Base-by-base conservation (phyloP, 2,797 vertebrate genomes). In the Percopsis omiscomaycus region DNA sequence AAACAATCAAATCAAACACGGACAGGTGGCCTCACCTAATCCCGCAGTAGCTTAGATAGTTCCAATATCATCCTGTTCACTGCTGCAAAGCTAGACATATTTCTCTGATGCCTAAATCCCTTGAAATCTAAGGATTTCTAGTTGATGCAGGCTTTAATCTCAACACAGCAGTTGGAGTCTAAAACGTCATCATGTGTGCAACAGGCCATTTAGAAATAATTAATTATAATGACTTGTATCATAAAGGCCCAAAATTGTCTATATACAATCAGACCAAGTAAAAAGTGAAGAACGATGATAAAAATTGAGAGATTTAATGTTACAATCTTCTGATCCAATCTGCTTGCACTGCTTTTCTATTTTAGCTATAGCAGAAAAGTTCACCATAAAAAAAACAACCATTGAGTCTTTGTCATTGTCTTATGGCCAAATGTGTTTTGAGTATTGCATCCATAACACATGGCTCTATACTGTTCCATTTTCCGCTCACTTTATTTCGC, bases 1-100 rank as follows among this genome's bases (percentile, higher is more conserved):
- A 32, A 48, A 59, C 71, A 47, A 70, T 69, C 56, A 61, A 73
- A 68, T 48, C 48, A 73, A 73, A 67, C 50, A 60, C 0, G 28
- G 57, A 46, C 75, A 74, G 58, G 66, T 57, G 61, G 61, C 32
- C 69, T 56, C 46, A n/a, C 3, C 45, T 74, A 76, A 78, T 76
- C 70, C n/a, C 15, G 57, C 54, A 13, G 15, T 37, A 48, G 54
- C 45, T 56, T 56, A n/a, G 10, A 65, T 27, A 8, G 54, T 59
- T 66, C 59, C 51, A 65, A 75, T 52, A 67, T 59, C 55, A 59
- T 63, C 51, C 52, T 66, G 59, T 49, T 55, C 27, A 73, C 57
- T 27, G 37, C 6, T 64, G 61, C 64, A 49, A 55, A 37, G 5
- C 2, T 1, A 58, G 51, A 45, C 42, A 42, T 66, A 71, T 59